Conservation (phyloP, 2,113 vertebrate genomes). For the Hyla sarda region DNA sequence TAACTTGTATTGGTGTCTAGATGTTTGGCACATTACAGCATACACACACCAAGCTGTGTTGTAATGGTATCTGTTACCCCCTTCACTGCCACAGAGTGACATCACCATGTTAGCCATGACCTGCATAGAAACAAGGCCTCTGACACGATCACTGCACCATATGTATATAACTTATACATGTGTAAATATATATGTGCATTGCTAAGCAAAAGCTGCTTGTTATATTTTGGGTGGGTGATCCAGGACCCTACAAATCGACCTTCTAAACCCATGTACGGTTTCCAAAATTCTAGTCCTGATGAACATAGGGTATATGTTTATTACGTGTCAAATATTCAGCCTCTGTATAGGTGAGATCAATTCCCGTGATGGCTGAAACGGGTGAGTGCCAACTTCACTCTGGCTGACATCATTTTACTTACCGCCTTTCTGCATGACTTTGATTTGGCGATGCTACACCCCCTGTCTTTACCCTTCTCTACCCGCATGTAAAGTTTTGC, state of each 20-base stretch:
- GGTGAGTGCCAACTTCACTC: not conserved
- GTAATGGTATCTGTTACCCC: conserved; percentile 7
- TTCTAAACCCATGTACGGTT: conserved; percentile 5
- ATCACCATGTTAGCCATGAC: not conserved
- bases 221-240: conserved; percentile 3
- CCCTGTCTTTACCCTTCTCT: not conserved
- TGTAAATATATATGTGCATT: conserved; percentile 19
- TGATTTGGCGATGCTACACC: conserved; percentile 45
- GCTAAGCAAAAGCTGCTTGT: conserved; percentile 10
- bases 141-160: conserved; percentile 14
- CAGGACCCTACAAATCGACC: conserved; percentile 11
- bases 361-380: not conserved
- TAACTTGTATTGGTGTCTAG: not conserved
- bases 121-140: not conserved
- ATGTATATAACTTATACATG: conserved; percentile 16
- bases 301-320: not conserved
- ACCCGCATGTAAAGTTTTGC: conserved; percentile 45
- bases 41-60: not conserved
- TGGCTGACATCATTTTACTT: conserved; percentile 19
- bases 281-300: not conserved
- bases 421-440: conserved; percentile 31
- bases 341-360: not conserved
- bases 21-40: not conserved
- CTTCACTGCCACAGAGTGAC: conserved; percentile 46
- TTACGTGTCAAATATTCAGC: not conserved